Conservation (phyloP, 2,888 invertebrate species). For the Rhyacophila evoluta region DNA sequence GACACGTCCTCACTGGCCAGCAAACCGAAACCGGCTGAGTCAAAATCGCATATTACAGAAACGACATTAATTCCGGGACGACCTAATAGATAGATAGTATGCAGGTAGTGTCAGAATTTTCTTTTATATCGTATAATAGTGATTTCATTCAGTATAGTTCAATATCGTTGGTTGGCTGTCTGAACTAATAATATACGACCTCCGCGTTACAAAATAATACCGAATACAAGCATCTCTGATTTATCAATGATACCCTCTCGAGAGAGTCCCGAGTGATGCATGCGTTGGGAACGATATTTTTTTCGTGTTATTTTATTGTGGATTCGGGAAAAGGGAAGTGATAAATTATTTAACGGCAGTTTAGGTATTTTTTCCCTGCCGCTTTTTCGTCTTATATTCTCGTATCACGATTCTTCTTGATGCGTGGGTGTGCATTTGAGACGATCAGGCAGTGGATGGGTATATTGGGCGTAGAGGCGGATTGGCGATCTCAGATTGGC, state of each 20-base stretch:
- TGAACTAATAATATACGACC: background rate
- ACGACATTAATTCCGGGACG: too few relatives aligned
- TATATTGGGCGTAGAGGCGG: background rate
- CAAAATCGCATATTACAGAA: too few relatives aligned
- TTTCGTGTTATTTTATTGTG: slow-evolving; percentile 22
- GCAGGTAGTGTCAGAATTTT: too few relatives aligned
- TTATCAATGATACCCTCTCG: slow-evolving; percentile 12
- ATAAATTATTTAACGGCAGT: slow-evolving; percentile 24
- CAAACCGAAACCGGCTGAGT: too few relatives aligned
- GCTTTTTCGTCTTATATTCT: background rate
- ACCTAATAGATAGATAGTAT: too few relatives aligned
- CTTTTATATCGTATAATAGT: too few relatives aligned
- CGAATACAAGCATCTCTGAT: background rate
- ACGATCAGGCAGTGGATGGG: background rate
- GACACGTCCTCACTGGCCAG: too few relatives aligned
- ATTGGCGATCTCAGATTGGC: background rate
- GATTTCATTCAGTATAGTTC: too few relatives aligned
- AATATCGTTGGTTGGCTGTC: too few relatives aligned
- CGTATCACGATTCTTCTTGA: background rate
- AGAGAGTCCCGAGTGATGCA: background rate
- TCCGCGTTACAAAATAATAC: background rate
- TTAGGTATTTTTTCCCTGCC: background rate
- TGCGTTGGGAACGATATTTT: slow-evolving; percentile 16
- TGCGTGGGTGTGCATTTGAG: background rate
- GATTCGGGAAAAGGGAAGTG: slow-evolving; percentile 6